These are phyloP conservation scores for Masnerella sp. DNA, from an alignment of 2,888 invertebrate genomes.

Conservation along the genomic window DNA sequence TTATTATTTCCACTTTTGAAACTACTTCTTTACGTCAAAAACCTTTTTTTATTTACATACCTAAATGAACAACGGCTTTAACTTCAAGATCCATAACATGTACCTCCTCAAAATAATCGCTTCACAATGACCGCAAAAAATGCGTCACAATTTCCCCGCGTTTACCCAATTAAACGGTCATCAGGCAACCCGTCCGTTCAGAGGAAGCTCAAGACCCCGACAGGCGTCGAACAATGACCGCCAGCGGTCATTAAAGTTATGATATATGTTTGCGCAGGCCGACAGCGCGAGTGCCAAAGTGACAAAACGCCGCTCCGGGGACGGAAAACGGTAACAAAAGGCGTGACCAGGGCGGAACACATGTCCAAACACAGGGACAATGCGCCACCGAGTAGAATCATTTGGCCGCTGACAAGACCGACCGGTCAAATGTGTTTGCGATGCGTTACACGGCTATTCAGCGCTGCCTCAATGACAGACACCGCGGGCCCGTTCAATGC, in stretches of 20 bases:
- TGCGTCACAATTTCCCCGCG: no score
- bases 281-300: conserved; percentile 67
- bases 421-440: conserved; percentile 74
- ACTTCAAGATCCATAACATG: no score
- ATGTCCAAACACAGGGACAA: conserved; percentile 77
- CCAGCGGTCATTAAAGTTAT: conserved; percentile 9
- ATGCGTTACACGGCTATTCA: conserved; percentile 75
- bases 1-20: no score
- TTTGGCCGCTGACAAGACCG: conserved; percentile 58
- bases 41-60: no score
- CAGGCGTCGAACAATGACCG: conserved; percentile 3
- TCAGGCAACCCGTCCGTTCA: no score
- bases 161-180: no score
- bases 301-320: conserved; percentile 71
- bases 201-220: no score
- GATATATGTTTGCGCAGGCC: conserved; percentile 34
- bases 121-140: no score
- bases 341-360: conserved; percentile 77
- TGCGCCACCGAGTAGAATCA: conserved; percentile 72
- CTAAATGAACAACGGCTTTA: no score
- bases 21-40: no score
- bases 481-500: conserved; percentile 37
- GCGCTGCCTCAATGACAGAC: conserved; percentile 65
- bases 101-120: no score
- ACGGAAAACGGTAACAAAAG: conserved; percentile 76